These are phyloP conservation scores for Charina bottae DNA, from an alignment of 2,113 vertebrate genomes.

Conservation along the genomic window DNA sequence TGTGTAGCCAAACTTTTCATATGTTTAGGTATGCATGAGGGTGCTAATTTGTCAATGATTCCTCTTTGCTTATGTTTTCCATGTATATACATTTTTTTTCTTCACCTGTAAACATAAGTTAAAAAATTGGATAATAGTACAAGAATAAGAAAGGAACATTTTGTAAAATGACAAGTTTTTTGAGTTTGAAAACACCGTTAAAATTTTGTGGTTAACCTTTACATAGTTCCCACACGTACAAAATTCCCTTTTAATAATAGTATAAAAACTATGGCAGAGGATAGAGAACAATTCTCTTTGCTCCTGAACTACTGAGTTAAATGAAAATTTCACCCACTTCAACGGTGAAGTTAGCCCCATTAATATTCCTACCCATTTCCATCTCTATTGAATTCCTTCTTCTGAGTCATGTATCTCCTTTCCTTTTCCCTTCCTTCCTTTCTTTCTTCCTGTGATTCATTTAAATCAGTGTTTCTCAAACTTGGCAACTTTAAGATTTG, in stretches of 20 bases:
- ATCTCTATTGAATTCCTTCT: neutral
- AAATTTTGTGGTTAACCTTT: neutral
- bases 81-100: neutral
- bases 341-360: neutral
- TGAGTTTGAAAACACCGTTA: neutral
- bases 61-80: neutral
- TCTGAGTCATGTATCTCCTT: neutral
- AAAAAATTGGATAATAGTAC: neutral
- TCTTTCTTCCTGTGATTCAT: too few relatives aligned
- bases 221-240: neutral
- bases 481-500: too few relatives aligned
- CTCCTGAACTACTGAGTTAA: neutral
- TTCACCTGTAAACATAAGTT: neutral
- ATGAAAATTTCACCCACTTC: neutral
- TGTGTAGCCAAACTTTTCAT: neutral
- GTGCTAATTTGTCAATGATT: neutral
- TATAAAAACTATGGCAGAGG: neutral
- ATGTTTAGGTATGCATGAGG: neutral
- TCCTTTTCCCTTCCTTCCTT: too few relatives aligned
- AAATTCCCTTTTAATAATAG: neutral
- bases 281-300: neutral
- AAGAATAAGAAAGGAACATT: too few relatives aligned
- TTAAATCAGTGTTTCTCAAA: too few relatives aligned
- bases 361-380: neutral
- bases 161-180: neutral